Base-by-base conservation (phyloP, 2,888 invertebrate species). In the Ichneumoninae sp. region DNA sequence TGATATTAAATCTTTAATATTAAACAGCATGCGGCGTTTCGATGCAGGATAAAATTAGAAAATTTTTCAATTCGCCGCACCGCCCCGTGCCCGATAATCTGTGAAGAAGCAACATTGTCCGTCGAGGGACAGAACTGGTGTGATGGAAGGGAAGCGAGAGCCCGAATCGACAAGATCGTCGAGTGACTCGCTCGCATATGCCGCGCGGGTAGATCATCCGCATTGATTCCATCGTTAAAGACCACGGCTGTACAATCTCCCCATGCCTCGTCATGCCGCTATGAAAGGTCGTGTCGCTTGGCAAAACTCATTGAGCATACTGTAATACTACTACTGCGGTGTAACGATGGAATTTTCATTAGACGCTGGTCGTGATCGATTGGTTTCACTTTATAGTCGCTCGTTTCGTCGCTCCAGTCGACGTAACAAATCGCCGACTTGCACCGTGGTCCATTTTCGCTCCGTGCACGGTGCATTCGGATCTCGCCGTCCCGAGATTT, bases 241-340 rank as follows among this genome's bases (percentile, higher is more conserved):
- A 82, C 84, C 82, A 80, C 79, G 72, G 72, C 62, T 68, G 82
- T 76, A 84, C 82, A 84, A 84, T 84, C 84, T 82, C 84, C 75
- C 66, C 69, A 33, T 30, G 75, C 65, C 75, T 70, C 74, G 74
- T 79, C 79, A 77, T 84, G 81, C 50, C 66, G 79, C 70, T 30
- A 84, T 79, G 84, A 84, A 84, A 84, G 84, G 84, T 84, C 84
- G 84, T 79, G 74, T 66, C 72, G 75, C 71, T 80, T 33, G 10
- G 62, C 62, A 82, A 82, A 82, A 82, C 84, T 80, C 84, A 85
- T 82, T 85, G 84, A 85, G 82, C 74, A 66, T 68, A 68, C 76
- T 47, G 68, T 71, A 72, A 85, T 79, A 79, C 75, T 71, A 82
- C 82, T 40, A 44, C 70, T 60, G 47, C 69, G 47, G 36, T 72